Conservation (phyloP, 2,888 invertebrate genomes). For the Erebia aethiops region DNA sequence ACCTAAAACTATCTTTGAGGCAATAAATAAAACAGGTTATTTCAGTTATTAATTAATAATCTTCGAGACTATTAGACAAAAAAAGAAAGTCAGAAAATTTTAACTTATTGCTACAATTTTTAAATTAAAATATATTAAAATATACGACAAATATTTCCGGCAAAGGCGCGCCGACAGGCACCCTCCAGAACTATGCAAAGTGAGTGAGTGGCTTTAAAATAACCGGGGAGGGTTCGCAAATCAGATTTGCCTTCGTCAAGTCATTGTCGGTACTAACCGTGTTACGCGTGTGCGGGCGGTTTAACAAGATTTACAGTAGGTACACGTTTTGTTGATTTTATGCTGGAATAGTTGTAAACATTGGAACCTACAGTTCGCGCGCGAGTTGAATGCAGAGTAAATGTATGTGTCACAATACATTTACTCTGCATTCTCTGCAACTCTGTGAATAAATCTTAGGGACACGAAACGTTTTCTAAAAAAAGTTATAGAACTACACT, state of each 20-base stretch:
- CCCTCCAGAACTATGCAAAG: conserved; percentile 69
- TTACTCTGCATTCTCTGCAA: too few relatives aligned
- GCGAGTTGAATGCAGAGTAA: too few relatives aligned
- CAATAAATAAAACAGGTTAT: too few relatives aligned
- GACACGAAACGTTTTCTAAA: too few relatives aligned
- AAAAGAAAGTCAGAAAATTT: too few relatives aligned
- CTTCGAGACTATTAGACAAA: too few relatives aligned
- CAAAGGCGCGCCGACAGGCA: conserved; percentile 26
- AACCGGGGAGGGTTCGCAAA: conserved; percentile 76
- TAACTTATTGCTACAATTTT: neutral
- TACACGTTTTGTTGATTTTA: conserved; percentile 25
- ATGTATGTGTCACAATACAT: too few relatives aligned
- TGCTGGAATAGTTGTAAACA: conserved; percentile 12
- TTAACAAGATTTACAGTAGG: conserved; percentile 32
- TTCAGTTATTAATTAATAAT: too few relatives aligned
- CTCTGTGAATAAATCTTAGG: too few relatives aligned
- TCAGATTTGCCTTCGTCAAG: conserved; percentile 81
- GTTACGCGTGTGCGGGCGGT: conserved; percentile 63
- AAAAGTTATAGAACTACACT: too few relatives aligned
- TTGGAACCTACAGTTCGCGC: neutral
- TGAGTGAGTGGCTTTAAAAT: conserved; percentile 78
- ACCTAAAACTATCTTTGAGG: neutral
- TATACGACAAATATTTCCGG: conserved; percentile 15
- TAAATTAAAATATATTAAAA: neutral
- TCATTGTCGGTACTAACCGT: conserved; percentile 75